Base-by-base conservation (phyloP, 2,888 invertebrate species). In the Drosophila neotestacea region DNA sequence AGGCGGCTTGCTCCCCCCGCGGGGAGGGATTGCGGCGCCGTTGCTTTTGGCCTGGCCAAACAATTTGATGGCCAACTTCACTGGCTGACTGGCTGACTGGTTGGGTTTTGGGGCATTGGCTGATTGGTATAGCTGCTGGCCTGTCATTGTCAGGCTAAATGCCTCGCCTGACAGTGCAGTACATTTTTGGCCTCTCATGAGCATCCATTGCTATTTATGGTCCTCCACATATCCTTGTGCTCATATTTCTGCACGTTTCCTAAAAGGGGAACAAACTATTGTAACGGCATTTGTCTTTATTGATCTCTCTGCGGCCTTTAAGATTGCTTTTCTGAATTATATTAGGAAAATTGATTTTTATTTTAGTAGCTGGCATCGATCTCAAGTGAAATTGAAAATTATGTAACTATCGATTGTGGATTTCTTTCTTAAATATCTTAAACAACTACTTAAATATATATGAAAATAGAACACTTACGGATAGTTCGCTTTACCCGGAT, bases 91-190 rank as follows among this genome's bases (percentile, higher is more conserved):
- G 22, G 22, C 22, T 22, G 16, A 16, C 16, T 16, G 58, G 47
- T 42, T 58, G 52, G 58, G 47, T 68, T 70, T 72, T 56, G 72
- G 73, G 38, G 38, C 73, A 73, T 69, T 70, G 77, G 73, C 62
- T 77, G 62, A 75, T 72, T 75, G 69, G 44, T 69, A 64, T 73
- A 70, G 67, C 70, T 41, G 50, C 65, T 30, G 36, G 51, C 63
- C 65, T 79, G 85, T 85, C 84, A 88, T 85, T 89, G 88, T 88
- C 88, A 79, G 84, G 67, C 88, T 76, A 88, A 89, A 87, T 85
- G 88, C 82, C 68, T 65, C 73, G 48, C 11, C 58, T 56, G 81
- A 71, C 77, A 83, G 73, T 70, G 77, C 73, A 88, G 90, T 89
- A 76, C 80, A 88, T 89, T 78, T 80, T 75, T 74, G 82, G 78